Percentiles rank a stretch among this genome's conserved stretches.
Conservation (phyloP, 2,888 invertebrate genomes). For the Pimpla rufipes region DNA sequence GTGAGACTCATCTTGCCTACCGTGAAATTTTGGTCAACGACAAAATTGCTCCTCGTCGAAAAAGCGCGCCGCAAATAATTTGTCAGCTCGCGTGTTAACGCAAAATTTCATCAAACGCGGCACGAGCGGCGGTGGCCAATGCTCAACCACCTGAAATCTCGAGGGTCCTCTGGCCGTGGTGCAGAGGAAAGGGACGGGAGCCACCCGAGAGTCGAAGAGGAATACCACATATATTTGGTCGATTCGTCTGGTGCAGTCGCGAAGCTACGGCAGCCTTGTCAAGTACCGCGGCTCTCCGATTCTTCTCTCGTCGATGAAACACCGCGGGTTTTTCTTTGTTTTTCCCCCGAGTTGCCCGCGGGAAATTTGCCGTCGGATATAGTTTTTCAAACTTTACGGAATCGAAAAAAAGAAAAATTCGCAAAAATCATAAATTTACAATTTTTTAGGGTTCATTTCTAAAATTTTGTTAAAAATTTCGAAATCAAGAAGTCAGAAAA, state of each 20-base stretch:
- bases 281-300: conserved; percentile 50
- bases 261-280: conserved; percentile 47
- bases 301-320: conserved; percentile 37
- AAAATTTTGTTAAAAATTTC: no score
- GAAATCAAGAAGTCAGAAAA: no score
- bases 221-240: conserved; percentile 48
- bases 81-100: not conserved
- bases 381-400: no score
- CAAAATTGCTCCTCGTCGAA: not conserved
- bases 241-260: conserved; percentile 54
- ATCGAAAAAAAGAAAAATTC: no score
- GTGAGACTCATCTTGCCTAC: no score
- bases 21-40: no score
- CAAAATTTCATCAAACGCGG: conserved; percentile 42
- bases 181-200: not conserved
- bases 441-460: no score
- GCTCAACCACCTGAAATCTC: conserved; percentile 25
- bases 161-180: conserved; percentile 46
- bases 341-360: conserved; percentile 8
- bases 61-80: not conserved
- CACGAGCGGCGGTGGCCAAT: conserved; percentile 17
- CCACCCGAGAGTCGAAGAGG: conserved; percentile 26
- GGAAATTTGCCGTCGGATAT: no score
- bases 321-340: conserved; percentile 51
- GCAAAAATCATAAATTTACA: no score